Conservation (phyloP, 2,888 invertebrate species). For the Bugula neritina region DNA sequence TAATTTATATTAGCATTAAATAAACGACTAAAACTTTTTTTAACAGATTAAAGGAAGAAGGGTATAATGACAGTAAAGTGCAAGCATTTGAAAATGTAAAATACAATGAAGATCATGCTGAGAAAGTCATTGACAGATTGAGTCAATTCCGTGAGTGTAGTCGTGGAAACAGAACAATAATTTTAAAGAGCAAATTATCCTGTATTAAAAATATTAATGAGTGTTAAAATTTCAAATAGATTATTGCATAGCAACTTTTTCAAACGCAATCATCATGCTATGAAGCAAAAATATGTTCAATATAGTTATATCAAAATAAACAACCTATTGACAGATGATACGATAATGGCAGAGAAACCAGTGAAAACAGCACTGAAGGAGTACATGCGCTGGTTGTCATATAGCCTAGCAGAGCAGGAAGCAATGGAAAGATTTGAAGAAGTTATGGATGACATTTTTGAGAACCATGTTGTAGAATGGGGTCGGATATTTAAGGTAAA, state of each 20-base stretch:
- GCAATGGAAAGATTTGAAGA: slow-evolving; percentile 1
- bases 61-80: background rate
- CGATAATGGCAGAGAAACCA: background rate
- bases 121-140: background rate
- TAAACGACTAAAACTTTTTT: no score
- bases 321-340: no score
- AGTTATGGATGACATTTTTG: slow-evolving; percentile 19
- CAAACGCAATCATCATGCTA: no score
- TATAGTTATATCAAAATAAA: no score
- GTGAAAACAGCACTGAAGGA: background rate
- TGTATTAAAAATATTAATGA: no score
- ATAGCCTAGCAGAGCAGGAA: background rate
- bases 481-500: slow-evolving; percentile 9
- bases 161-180: no score
- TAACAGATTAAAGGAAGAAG: slow-evolving; percentile 18
- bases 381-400: background rate
- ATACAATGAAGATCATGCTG: background rate
- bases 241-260: no score
- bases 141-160: background rate
- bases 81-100: background rate
- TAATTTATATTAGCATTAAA: no score
- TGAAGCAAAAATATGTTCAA: no score
- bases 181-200: no score
- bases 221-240: no score
- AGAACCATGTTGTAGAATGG: slow-evolving; percentile 12